These are phyloP conservation scores for Gastrophysa polygoni DNA, from an alignment of 2,888 invertebrate species.

Conservation along the genomic window DNA sequence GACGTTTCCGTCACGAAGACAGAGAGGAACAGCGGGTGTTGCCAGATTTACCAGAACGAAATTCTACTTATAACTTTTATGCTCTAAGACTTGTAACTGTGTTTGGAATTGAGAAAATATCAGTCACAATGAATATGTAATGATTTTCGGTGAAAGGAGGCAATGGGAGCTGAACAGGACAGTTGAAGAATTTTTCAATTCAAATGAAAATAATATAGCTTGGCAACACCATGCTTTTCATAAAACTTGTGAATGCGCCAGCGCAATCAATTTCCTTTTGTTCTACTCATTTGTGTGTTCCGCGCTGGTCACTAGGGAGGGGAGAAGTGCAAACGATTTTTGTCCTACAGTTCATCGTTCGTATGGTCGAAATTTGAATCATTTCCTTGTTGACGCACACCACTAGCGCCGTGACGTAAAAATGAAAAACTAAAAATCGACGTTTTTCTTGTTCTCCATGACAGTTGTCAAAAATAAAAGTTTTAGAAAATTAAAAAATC, in stretches of 20 bases:
- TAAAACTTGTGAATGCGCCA: slow-evolving; percentile 1
- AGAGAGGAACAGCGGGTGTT: slow-evolving; percentile 18
- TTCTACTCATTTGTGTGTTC: too few species aligned
- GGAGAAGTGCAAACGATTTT: slow-evolving; percentile 24
- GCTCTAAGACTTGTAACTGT: too few species aligned
- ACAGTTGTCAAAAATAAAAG: slow-evolving; percentile 44
- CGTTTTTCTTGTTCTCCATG: slow-evolving; percentile 48
- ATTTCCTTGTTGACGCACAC: neutral
- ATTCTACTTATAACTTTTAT: too few species aligned
- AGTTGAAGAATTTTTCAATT: neutral
- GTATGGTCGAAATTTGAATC: slow-evolving; percentile 26
- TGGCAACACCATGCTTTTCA: neutral
- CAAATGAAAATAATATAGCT: neutral
- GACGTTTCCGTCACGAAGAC: slow-evolving; percentile 17
- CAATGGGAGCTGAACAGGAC: too few species aligned
- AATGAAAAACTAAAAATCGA: slow-evolving; percentile 55
- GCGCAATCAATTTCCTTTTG: slow-evolving; percentile 13
- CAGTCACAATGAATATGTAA: too few species aligned
- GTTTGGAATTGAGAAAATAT: too few species aligned
- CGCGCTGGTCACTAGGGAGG: slow-evolving; percentile 7
- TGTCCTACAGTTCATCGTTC: slow-evolving; percentile 24
- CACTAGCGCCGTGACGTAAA: slow-evolving; percentile 53
- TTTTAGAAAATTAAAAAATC: slow-evolving; percentile 38
- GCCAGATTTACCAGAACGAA: neutral
- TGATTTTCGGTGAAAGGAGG: too few species aligned